A percentile compares a stretch with the other conserved stretches of the same genome.
phyloP scores from a whole-genome alignment of 2,797 vertebrate species.

The Xenops minutus region DNA sequence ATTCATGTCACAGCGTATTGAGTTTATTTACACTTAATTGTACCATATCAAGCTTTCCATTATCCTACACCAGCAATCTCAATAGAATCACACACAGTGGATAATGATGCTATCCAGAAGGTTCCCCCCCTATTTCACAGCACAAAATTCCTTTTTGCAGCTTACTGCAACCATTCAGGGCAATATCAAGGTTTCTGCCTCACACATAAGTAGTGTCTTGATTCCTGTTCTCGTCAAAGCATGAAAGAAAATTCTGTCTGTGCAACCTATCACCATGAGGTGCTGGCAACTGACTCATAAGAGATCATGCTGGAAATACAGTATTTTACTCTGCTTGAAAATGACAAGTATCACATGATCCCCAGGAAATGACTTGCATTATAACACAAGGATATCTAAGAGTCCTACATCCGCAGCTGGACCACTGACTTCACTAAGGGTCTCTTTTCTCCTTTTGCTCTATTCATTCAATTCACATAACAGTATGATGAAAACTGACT shows the following conservation, averaged over 20 bases:
- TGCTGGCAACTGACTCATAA: neutral
- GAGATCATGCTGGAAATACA: neutral
- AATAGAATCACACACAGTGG: neutral
- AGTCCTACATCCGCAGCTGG: neutral
- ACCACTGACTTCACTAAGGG: neutral
- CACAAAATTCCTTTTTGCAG: neutral
- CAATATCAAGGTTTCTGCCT: neutral
- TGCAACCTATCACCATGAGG: neutral
- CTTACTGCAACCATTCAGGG: neutral
- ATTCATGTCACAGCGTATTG: neutral
- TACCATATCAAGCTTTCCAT: neutral
- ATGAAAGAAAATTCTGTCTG: neutral
- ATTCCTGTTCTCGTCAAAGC: neutral
- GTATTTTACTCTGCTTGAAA: neutral
- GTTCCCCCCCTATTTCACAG: neutral
- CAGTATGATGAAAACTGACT: neutral
- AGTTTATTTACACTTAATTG: constrained; percentile 18
- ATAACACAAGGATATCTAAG: neutral
- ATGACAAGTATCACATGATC: neutral
- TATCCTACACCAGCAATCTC: neutral
- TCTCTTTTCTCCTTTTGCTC: neutral
- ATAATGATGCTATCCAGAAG: neutral
- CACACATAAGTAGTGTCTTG: neutral
- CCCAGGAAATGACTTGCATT: neutral
- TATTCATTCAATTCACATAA: neutral